Evolutionary conservation across 2,113 vertebrate species (phyloP), one percentile per base, ranked within the genome.

Genomic region (Corythoichthys intestinalis): DNA sequence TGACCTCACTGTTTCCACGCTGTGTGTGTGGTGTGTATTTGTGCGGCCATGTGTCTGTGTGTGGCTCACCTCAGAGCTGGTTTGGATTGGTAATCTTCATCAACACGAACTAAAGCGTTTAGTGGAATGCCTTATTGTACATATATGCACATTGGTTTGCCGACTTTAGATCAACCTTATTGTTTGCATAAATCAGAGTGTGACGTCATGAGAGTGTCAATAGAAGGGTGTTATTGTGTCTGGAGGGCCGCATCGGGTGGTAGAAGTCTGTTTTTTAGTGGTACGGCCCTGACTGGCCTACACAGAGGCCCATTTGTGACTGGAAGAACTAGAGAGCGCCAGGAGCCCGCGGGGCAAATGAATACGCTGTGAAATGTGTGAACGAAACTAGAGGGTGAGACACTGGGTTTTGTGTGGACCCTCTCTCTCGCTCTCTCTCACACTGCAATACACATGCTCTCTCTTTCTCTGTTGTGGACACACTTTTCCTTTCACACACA

Each of bases 221-320:
- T 73, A 83, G 78, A 69, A 74, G 82, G 87, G 69, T 78, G 70
- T 70, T 67, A 76, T 82, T 85, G 74, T 84, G 82, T 90, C 81
- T 88, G 78, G 79, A 68, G 73, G 65, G 63, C 78, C 49, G 66
- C 52, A 15, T 69, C 69, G 73, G 69, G 80, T 69, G 64, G 60
- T 6, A 61, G 35, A 62, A 68, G 74, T 63, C 76, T 83, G 81
- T 84, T 85, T 82, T 80, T 13, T n/a, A 76, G 53, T 37, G 6
- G 59, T 9, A 39, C 66, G 39, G 73, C 67, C 39, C 64, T 52
- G 65, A 75, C 69, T 12, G 49, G 76, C 74, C 61, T 46, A 69
- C 81, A 91, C 87, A 92, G 89, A 86, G 85, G 73, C 77, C 60
- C 35, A 65, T 86, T 83, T 89, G 87, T 90, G 82, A 78, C 77